Evolutionary conservation across 2,797 vertebrate species (phyloP), one percentile per base, ranked within the genome.

Genomic region (Bovichtus diacanthus): DNA sequence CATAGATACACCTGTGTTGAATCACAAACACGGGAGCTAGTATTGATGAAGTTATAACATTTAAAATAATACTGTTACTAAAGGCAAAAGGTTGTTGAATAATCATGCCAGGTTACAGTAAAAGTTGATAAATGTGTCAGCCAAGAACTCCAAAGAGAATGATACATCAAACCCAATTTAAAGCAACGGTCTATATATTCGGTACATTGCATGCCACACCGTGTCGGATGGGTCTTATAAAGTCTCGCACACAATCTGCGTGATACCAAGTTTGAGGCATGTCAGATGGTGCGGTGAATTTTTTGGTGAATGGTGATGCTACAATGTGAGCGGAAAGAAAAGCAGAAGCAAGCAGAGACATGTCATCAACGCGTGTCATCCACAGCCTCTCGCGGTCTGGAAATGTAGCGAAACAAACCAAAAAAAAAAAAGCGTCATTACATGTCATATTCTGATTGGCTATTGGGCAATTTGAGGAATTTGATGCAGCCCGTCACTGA

Each of bases 371-470:
- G 21, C 23, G 56, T 21, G 21, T 59, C 56, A 59, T 23, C 36
- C 13, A 16, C 2, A 0, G 21, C 49, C n/a, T 41, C 7, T 29
- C 9, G 27, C 54, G 16, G 13, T 58, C 13, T 59, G 36, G 21
- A 41, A 59, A 58, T 23, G 2, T 13, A 38, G 12, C 12, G 23
- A 38, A 39, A 58, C n/a, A 27, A 27, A 27, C 27, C 5, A 27
- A 27, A 5, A 27, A 27, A 5, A 27, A 27, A 27, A 27, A 5
- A 27, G 1, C 27, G n/a, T 53, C 29, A 58, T 36, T 58, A 63
- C 12, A 18, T 29, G 12, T 43, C 44, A 64, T 29, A 18, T 53
- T 72, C 15, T 78, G 46, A 36, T 51, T 71, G 38, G 21, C 53
- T 53, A 25, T 21, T 29, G 36, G 31, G 34, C 29, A 23, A 3